Base-by-base conservation (phyloP, 2,113 vertebrate species). In the Hucho hucho region DNA sequence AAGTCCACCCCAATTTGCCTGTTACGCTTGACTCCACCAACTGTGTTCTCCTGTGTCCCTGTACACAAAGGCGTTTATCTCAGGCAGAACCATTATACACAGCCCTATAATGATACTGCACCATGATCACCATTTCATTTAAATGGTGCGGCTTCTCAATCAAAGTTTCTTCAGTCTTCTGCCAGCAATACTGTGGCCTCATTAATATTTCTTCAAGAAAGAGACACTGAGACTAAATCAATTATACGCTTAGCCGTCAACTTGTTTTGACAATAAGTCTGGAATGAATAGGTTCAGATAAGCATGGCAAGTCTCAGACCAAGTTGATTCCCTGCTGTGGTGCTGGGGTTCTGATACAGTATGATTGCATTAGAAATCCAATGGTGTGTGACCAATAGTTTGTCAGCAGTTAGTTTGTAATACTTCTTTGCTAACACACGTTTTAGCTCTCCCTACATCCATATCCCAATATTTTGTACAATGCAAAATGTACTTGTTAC, bases 171-270 rank as follows among this genome's bases (percentile, higher is more conserved):
- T 71, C 1, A 46, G 72, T 64, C 56, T 75, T 74, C 76, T 37
- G 65, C 82, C 78, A 81, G 77, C 82, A 83, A 78, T 22, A 70
- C 65, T 59, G 3, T 63, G 3, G 11, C 12, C 58, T 85, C 74
- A 88, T 90, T 90, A 83, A 84, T 90, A 90, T 85, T 89, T 85
- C 63, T 86, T 75, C 1, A 61, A 80, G 37, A 53, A 49, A 47
- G 68, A 73, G 73, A 77, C 22, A 68, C 59, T 24, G 76, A 83
- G 9, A 71, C 69, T 67, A 76, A 89, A 90, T 88, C 82, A 89
- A 84, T 90, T 82, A 84, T 70, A 46, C 28, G 7, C 71, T 32
- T 18, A 56, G 71, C 72, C 2, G n/a, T 81, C 79, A 83, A 80
- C 67, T 81, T 69, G 75, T 83, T 87, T 79, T 78, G 81, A 90